These are phyloP conservation scores for Thumatha senex DNA, from an alignment of 2,888 invertebrate species.

Conservation along the genomic window DNA sequence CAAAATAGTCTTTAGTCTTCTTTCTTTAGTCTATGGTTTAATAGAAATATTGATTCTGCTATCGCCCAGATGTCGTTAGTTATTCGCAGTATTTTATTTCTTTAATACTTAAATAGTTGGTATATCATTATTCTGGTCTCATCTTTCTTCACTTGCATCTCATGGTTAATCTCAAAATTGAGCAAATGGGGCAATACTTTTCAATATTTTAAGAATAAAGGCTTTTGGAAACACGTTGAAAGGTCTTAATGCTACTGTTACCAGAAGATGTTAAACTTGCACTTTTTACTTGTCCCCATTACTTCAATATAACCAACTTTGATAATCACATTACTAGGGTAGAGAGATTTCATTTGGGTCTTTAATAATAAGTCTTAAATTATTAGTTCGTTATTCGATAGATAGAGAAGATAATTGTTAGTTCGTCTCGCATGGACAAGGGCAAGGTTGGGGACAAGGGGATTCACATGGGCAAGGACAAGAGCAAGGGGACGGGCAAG, in stretches of 20 bases:
- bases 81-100: neutral
- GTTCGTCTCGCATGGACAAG: constrained; percentile 18
- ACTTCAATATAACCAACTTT: neutral
- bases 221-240: too few relatives aligned
- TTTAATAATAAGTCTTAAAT: constrained; percentile 11
- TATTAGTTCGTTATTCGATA: constrained; percentile 18
- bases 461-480: constrained; percentile 6
- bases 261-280: constrained; percentile 7
- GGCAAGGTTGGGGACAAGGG: constrained; percentile 11
- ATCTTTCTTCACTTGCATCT: neutral
- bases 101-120: neutral
- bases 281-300: constrained; percentile 1
- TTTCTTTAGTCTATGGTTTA: too few relatives aligned
- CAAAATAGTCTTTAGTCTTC: neutral
- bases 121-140: neutral
- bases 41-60: neutral
- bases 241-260: too few relatives aligned
- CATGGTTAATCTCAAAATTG: neutral
- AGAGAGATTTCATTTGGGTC: neutral
- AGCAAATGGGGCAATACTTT: neutral
- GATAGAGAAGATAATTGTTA: too few relatives aligned
- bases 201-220: too few relatives aligned
- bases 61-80: neutral
- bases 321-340: neutral
- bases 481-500: neutral